Conservation (phyloP, 2,888 invertebrate species). For the Tetragnatha montana region DNA sequence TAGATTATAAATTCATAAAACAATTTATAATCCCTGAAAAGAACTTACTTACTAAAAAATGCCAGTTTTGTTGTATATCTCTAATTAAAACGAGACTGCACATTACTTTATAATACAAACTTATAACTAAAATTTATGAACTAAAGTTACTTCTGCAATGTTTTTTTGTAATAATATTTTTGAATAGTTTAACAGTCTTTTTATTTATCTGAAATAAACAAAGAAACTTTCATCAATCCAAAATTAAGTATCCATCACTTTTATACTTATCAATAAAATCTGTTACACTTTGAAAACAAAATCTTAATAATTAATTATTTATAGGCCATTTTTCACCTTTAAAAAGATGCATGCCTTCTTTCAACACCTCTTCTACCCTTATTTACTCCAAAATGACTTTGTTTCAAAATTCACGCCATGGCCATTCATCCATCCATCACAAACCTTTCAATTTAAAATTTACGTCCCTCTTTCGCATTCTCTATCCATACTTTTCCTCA, state of each 20-base stretch:
- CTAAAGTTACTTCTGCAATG: too few species aligned
- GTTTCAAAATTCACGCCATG: not conserved
- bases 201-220: too few species aligned
- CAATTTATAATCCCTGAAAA: too few species aligned
- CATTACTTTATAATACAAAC: too few species aligned
- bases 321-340: not conserved
- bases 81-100: too few species aligned
- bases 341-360: not conserved
- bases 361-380: not conserved
- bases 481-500: not conserved
- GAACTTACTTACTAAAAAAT: too few species aligned
- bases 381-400: not conserved
- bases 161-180: too few species aligned
- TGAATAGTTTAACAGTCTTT: too few species aligned
- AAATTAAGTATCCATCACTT: not conserved
- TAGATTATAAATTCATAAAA: too few species aligned
- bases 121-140: too few species aligned
- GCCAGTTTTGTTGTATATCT: too few species aligned
- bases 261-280: not conserved
- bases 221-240: too few species aligned
- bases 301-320: not conserved
- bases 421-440: not conserved
- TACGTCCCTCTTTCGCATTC: not conserved
- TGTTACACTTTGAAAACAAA: not conserved
- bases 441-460: conserved; percentile 1